phyloP scores from a whole-genome alignment of 1,140 invertebrate genomes.

The Drosophila bocqueti region DNA sequence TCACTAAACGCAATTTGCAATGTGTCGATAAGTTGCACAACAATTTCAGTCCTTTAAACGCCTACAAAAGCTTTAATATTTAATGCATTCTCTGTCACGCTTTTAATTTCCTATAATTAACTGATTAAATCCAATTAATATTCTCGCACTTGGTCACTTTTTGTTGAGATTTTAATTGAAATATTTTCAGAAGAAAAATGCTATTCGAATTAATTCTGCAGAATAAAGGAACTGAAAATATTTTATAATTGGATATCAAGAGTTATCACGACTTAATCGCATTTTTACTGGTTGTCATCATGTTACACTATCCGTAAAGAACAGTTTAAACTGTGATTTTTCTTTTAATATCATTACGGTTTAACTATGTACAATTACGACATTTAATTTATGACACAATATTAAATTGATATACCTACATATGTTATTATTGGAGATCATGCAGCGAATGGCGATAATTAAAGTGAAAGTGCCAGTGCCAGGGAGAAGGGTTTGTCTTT shows the following conservation, averaged over 20 bases:
- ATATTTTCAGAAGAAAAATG: conserved; percentile 14
- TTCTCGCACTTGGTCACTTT: conserved; percentile 1
- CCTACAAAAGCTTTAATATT: conserved; percentile 6
- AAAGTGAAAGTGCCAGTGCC: neutral
- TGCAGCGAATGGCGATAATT: neutral
- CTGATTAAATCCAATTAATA: conserved; percentile 36
- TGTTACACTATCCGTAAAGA: neutral
- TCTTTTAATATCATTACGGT: neutral
- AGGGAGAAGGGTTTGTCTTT: no score
- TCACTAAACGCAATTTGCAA: neutral
- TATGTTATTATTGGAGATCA: neutral
- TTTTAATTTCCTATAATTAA: conserved; percentile 28
- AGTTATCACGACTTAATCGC: neutral
- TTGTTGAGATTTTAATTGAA: conserved; percentile 1
- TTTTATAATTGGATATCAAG: conserved; percentile 2
- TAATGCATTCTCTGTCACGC: conserved; percentile 7
- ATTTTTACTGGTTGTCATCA: neutral
- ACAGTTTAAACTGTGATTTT: conserved; percentile 1
- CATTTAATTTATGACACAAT: neutral
- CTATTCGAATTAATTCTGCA: neutral
- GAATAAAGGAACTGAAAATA: neutral
- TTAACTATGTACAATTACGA: conserved; percentile 1
- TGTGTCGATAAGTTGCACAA: conserved; percentile 4
- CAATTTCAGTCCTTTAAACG: neutral
- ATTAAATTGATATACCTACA: neutral